Percentiles rank a stretch among this genome's conserved stretches.
phyloP scores from a whole-genome alignment of 2,113 vertebrate species.

The Pseudopodoces humilis region DNA sequence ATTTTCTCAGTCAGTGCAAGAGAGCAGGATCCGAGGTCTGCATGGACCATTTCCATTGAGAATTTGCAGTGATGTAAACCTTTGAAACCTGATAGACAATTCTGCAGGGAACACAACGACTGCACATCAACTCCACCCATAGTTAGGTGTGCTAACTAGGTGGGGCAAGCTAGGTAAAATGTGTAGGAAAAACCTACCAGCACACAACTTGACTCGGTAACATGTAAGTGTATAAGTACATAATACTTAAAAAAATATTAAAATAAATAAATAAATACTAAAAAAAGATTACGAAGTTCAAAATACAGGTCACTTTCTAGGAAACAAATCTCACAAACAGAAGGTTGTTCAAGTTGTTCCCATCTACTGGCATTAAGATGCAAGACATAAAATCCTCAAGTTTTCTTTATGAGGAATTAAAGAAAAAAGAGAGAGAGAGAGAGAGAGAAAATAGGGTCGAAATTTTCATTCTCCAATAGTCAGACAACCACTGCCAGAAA shows the following conservation, averaged over 20 bases:
- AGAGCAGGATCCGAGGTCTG: background rate
- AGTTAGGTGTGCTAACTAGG: background rate
- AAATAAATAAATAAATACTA: too few relatives aligned
- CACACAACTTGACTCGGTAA: background rate
- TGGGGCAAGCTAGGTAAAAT: background rate
- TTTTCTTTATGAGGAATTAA: background rate
- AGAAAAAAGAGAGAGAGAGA: background rate
- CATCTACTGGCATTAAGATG: background rate
- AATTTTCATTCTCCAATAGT: background rate
- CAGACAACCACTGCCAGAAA: background rate
- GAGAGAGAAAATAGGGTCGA: background rate
- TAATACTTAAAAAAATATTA: background rate
- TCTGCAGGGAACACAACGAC: background rate
- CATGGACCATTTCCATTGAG: background rate
- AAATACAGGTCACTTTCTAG: background rate
- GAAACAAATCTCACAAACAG: background rate
- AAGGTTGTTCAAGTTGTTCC: background rate
- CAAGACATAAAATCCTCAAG: background rate
- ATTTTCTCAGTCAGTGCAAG: background rate
- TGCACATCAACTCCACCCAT: background rate
- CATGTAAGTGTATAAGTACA: accelerated
- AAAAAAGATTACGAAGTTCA: background rate
- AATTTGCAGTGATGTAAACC: background rate
- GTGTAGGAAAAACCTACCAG: background rate
- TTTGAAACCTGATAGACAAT: background rate